Conservation (phyloP, 2,113 vertebrate genomes). For the Colossoma macropomum region DNA sequence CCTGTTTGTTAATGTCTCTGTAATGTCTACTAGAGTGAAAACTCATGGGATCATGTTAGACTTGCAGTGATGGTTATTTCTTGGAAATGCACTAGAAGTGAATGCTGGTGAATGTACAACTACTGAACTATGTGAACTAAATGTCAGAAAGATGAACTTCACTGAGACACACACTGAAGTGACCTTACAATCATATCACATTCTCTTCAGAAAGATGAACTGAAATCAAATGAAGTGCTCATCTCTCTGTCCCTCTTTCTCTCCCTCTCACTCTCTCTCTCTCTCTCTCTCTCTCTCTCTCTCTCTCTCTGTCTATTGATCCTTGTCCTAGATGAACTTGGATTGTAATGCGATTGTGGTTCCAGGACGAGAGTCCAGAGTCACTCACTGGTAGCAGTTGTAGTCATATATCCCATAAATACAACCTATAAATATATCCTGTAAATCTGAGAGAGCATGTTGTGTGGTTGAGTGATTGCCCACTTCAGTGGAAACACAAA, state of each 20-base stretch:
- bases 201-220: slow-evolving; percentile 32
- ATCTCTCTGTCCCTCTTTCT: slow-evolving; percentile 19
- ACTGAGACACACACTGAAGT: slow-evolving; percentile 35
- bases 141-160: slow-evolving; percentile 11
- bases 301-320: slow-evolving; percentile 30
- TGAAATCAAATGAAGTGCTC: slow-evolving; percentile 44
- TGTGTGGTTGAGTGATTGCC: slow-evolving; percentile 2
- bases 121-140: slow-evolving; percentile 5
- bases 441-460: slow-evolving; percentile 22
- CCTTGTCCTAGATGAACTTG: slow-evolving; percentile 51
- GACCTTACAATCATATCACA: slow-evolving; percentile 33
- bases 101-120: slow-evolving; percentile 2
- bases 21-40: background rate
- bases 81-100: background rate
- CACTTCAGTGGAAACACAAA: slow-evolving; percentile 18
- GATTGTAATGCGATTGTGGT: slow-evolving; percentile 51
- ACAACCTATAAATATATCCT: background rate
- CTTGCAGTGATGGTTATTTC: background rate
- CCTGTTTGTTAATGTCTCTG: too few relatives aligned
- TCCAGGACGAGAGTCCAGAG: slow-evolving; percentile 48
- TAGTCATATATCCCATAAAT: slow-evolving; percentile 31
- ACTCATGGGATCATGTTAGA: background rate
- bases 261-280: background rate
- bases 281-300: slow-evolving; percentile 10
- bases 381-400: slow-evolving; percentile 26